Conservation (phyloP, 2,888 invertebrate species). For the Pheosia tremula region DNA sequence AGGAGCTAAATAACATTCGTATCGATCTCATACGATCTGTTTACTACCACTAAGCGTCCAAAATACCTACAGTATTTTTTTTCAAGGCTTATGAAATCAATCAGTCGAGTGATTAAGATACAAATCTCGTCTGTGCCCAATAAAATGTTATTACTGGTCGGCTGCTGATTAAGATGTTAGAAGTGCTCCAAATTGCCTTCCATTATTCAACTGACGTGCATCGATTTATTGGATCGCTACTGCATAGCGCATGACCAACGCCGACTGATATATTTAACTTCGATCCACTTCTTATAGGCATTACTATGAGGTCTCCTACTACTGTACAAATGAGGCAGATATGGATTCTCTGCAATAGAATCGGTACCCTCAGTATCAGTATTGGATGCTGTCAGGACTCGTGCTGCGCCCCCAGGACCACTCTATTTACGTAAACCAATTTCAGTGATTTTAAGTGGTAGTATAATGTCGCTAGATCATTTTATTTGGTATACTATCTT, state of each 20-base stretch:
- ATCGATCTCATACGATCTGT: not conserved
- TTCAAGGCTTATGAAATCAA: constrained; percentile 4
- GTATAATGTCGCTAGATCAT: too few relatives aligned
- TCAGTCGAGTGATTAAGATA: constrained; percentile 6
- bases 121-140: not conserved
- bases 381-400: too few relatives aligned
- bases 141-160: constrained; percentile 3
- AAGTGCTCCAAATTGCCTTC: constrained; percentile 1
- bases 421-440: too few relatives aligned
- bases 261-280: too few relatives aligned
- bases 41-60: not conserved
- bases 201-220: not conserved
- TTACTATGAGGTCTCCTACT: too few relatives aligned
- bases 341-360: too few relatives aligned
- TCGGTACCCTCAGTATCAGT: too few relatives aligned
- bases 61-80: not conserved
- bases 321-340: too few relatives aligned
- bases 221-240: not conserved
- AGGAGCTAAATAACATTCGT: not conserved
- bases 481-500: too few relatives aligned
- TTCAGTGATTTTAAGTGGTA: too few relatives aligned
- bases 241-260: not conserved
- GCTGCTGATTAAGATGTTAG: not conserved
- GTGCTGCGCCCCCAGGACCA: too few relatives aligned
- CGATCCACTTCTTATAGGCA: too few relatives aligned